A percentile compares a stretch with the other conserved stretches of the same genome.
These are phyloP conservation scores for Hypanus sabinus DNA, from an alignment of 2,113 vertebrate genomes.

Conservation along the genomic window DNA sequence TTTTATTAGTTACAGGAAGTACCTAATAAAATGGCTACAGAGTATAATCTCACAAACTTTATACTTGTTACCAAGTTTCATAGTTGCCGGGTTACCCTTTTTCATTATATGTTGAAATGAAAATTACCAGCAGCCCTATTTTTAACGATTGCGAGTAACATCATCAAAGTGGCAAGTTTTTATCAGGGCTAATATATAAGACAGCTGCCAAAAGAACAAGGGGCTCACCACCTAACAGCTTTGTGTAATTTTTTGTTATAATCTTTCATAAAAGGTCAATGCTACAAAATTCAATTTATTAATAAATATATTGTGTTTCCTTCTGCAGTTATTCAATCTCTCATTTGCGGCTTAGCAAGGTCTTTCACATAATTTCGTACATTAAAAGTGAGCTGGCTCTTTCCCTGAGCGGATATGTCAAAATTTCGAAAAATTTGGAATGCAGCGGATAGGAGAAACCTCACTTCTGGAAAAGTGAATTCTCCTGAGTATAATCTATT, in stretches of 20 bases:
- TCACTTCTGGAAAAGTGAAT: too few relatives aligned
- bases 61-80: background rate
- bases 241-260: background rate
- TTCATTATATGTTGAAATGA: too few relatives aligned
- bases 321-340: background rate
- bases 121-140: background rate
- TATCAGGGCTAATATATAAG: background rate
- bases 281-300: background rate
- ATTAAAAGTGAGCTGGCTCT: background rate
- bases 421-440: background rate
- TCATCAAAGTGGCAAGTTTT: background rate
- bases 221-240: background rate
- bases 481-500: background rate
- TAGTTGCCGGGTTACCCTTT: background rate
- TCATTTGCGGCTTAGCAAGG: background rate
- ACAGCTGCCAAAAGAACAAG: background rate
- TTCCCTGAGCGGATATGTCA: background rate
- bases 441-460: background rate
- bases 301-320: background rate
- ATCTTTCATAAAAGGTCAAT: background rate
- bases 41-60: background rate
- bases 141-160: background rate
- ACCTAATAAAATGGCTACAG: too few relatives aligned
- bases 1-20: too few relatives aligned
- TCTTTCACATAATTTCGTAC: background rate